phyloP scores from a whole-genome alignment of 2,888 invertebrate genomes.

The Tinea semifulvella region DNA sequence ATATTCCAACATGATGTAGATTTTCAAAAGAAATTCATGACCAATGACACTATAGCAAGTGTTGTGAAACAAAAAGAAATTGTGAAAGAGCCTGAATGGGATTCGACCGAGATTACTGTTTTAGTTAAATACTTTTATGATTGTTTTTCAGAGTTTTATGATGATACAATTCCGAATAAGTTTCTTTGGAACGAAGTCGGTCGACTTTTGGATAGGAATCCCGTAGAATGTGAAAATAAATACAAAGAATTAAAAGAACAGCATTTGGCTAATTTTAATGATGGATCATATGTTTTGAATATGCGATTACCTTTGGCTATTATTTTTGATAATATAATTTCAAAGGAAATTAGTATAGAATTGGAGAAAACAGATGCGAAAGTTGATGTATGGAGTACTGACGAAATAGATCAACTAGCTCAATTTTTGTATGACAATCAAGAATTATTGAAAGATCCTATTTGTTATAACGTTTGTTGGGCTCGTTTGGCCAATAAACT shows the following conservation, averaged over 20 bases:
- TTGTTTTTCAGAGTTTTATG: conserved; percentile 49
- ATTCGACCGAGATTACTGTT: conserved; percentile 40
- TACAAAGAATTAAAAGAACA: conserved; percentile 32
- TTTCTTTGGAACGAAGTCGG: conserved; percentile 56
- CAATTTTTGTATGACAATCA: conserved; percentile 44
- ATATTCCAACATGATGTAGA: conserved; percentile 42
- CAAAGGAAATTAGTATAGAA: conserved; percentile 32
- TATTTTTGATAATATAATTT: conserved; percentile 45
- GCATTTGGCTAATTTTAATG: conserved; percentile 36
- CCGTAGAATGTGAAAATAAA: conserved; percentile 38
- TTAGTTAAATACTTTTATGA: conserved; percentile 51
- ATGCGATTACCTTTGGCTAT: conserved; percentile 39
- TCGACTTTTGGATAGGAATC: conserved; percentile 38
- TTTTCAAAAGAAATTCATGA: conserved; percentile 37
- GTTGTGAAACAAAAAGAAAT: not conserved
- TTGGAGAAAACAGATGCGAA: conserved; percentile 18
- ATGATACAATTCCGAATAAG: conserved; percentile 44
- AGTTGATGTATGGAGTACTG: conserved; percentile 29
- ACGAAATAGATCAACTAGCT: conserved; percentile 38
- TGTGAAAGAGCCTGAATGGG: conserved; percentile 28
- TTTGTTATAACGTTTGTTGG: conserved; percentile 50
- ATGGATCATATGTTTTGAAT: conserved; percentile 33
- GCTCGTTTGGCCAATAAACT: conserved; percentile 34
- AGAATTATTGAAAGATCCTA: conserved; percentile 43
- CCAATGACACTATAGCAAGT: conserved; percentile 3